Evolutionary conservation across 2,113 vertebrate genomes (phyloP).

Genomic region (Zosterops pallidus): DNA sequence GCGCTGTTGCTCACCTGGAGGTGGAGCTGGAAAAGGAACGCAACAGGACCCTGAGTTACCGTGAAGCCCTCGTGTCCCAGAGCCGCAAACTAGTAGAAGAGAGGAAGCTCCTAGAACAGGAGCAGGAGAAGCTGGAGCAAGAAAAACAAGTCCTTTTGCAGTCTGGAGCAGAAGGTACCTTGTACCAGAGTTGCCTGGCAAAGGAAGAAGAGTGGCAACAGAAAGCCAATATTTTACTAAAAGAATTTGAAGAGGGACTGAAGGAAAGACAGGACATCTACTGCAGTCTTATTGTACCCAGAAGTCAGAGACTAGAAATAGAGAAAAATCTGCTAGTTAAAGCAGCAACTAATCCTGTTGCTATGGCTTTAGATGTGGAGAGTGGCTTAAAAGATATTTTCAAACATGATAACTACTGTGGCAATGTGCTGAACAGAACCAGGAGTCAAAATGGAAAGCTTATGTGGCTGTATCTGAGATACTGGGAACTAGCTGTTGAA

Average conservation of each 20-base stretch:
- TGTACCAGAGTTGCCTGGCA: slow-evolving; percentile 78
- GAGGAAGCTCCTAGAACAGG: slow-evolving; percentile 82
- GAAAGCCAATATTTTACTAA: slow-evolving; percentile 75
- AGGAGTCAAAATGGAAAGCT: slow-evolving; percentile 87
- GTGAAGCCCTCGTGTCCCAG: slow-evolving; percentile 86
- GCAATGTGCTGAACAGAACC: slow-evolving; percentile 83
- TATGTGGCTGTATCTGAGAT: slow-evolving; percentile 95
- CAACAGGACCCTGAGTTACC: slow-evolving; percentile 86
- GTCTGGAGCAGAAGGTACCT: slow-evolving; percentile 72
- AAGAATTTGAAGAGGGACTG: slow-evolving; percentile 83
- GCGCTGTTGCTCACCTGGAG: slow-evolving; percentile 82
- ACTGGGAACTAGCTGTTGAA: slow-evolving; percentile 88
- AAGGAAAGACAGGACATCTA: slow-evolving; percentile 88
- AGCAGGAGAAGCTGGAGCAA: slow-evolving; percentile 76
- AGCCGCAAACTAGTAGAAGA: slow-evolving; percentile 87
- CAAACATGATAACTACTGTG: slow-evolving; percentile 88
- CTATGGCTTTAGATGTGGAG: slow-evolving; percentile 77
- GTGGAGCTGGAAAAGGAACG: slow-evolving; percentile 91
- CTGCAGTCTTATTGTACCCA: slow-evolving; percentile 84
- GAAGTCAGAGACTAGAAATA: slow-evolving; percentile 80
- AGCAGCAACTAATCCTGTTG: slow-evolving; percentile 80
- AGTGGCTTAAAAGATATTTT: slow-evolving; percentile 90
- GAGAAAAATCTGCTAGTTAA: slow-evolving; percentile 87
- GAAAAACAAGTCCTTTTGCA: slow-evolving; percentile 77
- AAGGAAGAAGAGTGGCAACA: slow-evolving; percentile 82